These are phyloP conservation scores for Lumbricus terrestris DNA, from an alignment of 2,888 invertebrate species.

Conservation along the genomic window DNA sequence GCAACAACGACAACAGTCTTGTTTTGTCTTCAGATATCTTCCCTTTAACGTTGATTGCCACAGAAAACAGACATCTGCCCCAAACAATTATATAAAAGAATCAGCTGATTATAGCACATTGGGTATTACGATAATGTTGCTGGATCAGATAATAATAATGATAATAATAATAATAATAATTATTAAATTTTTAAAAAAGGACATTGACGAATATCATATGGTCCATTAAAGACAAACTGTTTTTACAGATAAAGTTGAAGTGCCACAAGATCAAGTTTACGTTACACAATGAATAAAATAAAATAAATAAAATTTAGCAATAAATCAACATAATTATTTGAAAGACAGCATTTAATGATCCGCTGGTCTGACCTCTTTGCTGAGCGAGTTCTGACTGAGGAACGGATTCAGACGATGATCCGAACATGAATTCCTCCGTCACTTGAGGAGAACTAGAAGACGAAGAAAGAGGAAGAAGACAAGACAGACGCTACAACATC, in stretches of 20 bases:
- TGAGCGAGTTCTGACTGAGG: conserved; percentile 60
- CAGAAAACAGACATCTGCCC: no score
- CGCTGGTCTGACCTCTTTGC: neutral
- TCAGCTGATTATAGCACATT: neutral
- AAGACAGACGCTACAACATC: neutral
- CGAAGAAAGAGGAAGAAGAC: conserved; percentile 5
- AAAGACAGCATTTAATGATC: no score
- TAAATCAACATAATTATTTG: neutral
- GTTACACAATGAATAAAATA: no score
- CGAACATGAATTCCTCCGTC: conserved; percentile 47
- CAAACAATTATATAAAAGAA: neutral
- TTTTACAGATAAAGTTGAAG: no score
- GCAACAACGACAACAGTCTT: neutral
- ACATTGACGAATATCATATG: no score
- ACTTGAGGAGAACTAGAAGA: conserved; percentile 80
- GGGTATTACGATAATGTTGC: neutral
- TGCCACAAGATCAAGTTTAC: no score
- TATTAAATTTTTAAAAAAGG: no score
- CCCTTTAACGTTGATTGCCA: no score
- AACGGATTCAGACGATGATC: conserved; percentile 55
- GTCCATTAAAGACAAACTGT: no score
- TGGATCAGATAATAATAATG: neutral
- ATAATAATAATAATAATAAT: no score
- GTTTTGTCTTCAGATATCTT: no score
- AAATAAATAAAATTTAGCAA: no score